Evolutionary conservation across 2,888 invertebrate species (phyloP).

Genomic region (Drosophila percnosoma): DNA sequence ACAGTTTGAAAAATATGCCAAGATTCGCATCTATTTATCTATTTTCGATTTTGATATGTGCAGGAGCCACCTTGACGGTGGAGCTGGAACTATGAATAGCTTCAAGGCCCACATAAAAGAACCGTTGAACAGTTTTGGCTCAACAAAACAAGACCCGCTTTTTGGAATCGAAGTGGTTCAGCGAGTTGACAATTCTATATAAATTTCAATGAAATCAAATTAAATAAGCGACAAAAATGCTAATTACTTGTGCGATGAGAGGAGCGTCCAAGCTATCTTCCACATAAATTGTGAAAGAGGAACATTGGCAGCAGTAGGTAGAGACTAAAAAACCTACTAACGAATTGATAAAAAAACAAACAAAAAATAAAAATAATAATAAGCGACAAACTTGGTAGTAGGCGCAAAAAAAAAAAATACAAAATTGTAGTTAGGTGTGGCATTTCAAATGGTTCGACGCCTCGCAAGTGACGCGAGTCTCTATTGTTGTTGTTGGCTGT

Average conservation of each 20-base stretch:
- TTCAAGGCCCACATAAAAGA: conserved; percentile 11
- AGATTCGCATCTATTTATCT: background rate
- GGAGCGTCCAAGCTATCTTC: conserved; percentile 31
- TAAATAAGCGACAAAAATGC: conserved; percentile 79
- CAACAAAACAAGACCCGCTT: conserved; percentile 40
- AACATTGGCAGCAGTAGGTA: conserved; percentile 14
- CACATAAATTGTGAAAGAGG: conserved; percentile 57
- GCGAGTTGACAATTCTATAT: conserved; percentile 73
- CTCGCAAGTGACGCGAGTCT: conserved; percentile 67
- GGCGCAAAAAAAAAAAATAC: conserved; percentile 64
- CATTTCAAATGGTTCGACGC: conserved; percentile 80
- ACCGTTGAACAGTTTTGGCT: conserved; percentile 40
- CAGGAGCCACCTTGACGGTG: conserved; percentile 16
- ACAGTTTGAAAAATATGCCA: background rate
- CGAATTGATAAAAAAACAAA: conserved; percentile 23
- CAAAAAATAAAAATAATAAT: conserved; percentile 20
- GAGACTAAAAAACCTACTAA: conserved; percentile 54
- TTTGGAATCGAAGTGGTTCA: conserved; percentile 69
- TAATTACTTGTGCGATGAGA: conserved; percentile 52
- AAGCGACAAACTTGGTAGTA: conserved; percentile 68
- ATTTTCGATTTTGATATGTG: conserved; percentile 27
- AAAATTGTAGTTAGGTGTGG: conserved; percentile 78
- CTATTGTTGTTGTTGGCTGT: conserved; percentile 45
- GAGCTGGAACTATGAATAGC: conserved; percentile 49
- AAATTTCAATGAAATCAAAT: conserved; percentile 78